phyloP scores from a whole-genome alignment of 1,140 invertebrate species.

The Neodiprion lecontei region DNA sequence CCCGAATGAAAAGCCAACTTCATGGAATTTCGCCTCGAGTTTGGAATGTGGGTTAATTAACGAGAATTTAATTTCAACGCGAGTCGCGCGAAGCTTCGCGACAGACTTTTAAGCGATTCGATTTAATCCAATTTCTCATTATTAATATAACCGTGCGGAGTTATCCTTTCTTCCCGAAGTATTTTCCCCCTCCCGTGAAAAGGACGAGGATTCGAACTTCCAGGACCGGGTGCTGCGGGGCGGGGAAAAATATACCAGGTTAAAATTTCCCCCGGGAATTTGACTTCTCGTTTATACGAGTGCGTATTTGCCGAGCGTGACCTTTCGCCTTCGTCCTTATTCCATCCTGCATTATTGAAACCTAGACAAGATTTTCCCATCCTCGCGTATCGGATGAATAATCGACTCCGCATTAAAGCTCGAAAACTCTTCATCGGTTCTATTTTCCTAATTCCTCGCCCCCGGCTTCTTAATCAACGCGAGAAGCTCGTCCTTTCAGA shows the following conservation, averaged over 20 bases:
- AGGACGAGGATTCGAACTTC: too few relatives aligned
- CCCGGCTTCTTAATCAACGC: too few relatives aligned
- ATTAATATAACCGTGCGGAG: background rate
- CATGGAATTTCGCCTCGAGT: background rate
- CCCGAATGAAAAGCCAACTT: too few relatives aligned
- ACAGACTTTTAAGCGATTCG: background rate
- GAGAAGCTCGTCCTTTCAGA: too few relatives aligned
- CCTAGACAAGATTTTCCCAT: background rate
- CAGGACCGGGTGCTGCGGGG: too few relatives aligned
- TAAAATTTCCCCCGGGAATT: background rate
- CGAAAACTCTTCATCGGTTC: background rate
- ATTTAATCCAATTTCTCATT: constrained; percentile 3
- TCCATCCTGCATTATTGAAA: constrained; percentile 1
- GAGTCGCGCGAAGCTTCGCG: background rate
- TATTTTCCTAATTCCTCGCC: too few relatives aligned
- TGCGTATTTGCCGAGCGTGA: background rate
- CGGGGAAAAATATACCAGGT: background rate
- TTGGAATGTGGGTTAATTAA: background rate
- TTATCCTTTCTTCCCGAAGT: too few relatives aligned
- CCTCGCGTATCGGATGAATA: background rate
- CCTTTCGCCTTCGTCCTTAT: background rate
- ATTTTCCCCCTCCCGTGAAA: too few relatives aligned
- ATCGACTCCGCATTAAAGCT: background rate
- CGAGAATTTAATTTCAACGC: background rate
- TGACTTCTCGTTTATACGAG: background rate